Base-by-base conservation (phyloP, 2,888 invertebrate species). In the Rugalucina vietnamica region DNA sequence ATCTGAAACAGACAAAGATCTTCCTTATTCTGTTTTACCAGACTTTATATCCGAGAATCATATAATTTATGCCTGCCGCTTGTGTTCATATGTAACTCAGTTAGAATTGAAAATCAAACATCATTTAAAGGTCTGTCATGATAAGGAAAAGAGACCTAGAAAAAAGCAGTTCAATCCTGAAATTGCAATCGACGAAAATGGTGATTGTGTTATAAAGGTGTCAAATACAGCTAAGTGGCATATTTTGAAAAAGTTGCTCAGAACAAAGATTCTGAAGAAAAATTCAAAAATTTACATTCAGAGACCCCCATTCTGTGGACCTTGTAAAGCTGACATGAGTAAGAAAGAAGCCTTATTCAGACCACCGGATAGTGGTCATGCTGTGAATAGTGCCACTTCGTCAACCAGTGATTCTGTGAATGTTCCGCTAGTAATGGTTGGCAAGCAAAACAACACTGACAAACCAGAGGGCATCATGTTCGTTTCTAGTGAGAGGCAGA, bases 31-130 rank as follows among this genome's bases (percentile, higher is more conserved):
- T 3, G 34, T 29, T 1, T 1, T 8, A 65, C 5, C 32, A 1
- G 34, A 32, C 3, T 8, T 5, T 1, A 2, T 24, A 10, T 1
- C 34, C 18, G 34, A 3, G 3, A 32, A 65, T 1, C 65, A 65
- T 32, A 34, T 65, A 65, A 65, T 32, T 8, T 65, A 65, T 34
- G 65, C 65, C 1, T 65, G 65, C 18, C 65, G 65, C 3, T 29
- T 34, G 4, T 65, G 65, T 34, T 65, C 65, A 2, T 32, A 18
- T 34, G 34, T 34, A 24, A 65, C 65, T 34, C 34, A 65, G 14
- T 34, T 34, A 21, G 65, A 65, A 65, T 65, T 65, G 34, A 65
- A 65, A 65, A 65, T 65, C 65, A 65, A 65, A 65, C 34, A 65
- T 34, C 65, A 65, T 65, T 34, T 65, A 34, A 65, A 29, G 34